Base-by-base conservation (phyloP, 2,888 invertebrate genomes). In the Oxyscelio sp. region DNA sequence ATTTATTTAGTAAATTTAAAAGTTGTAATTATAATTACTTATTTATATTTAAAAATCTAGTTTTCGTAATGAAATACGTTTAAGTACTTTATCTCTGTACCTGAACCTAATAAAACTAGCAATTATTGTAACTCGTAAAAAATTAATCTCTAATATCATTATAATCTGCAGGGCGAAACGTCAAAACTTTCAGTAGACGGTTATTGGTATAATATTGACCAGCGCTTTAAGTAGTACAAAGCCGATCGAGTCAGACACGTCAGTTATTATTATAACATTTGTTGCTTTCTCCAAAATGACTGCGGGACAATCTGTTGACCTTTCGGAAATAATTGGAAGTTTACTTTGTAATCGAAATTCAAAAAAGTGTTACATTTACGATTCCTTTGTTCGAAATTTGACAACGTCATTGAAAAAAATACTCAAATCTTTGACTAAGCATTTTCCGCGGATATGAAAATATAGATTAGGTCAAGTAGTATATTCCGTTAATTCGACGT, bases 381-480 rank as follows among this genome's bases (percentile, higher is more conserved):
- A 45, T 45, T 61, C 13, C 15, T 40, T 43, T 61, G 27, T 61
- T n/a, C 19, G 1, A 59, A 71, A 71, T 63, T 54, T 61, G 34
- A 74, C 43, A 54, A 59, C 71, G 73, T 73, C 74, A 54, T 74
- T 50, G 54, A 22, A 27, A 61, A 27, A 54, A 43, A 24, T 40
- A 70, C 52, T 40, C 9, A 63, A 50, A 48, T 54, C 59, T 74
- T 52, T 27, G 43, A 63, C 63, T 63, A 74, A 74, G 74, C 68
- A 52, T 73, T 77, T 77, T 75, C 45, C 43, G 68, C 38, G 59
- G 61, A 50, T 66, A 59, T 77, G 58, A 58, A 68, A 77, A 77
- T 77, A 77, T 77, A 65, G 77, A 68, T 68, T 61, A 68, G 77
- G 77, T 77, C 77, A 77, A 77, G 77, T 50, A 48, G 59, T 68